Conservation (phyloP, 1,140 invertebrate genomes). For the Trichonephila inaurata region DNA sequence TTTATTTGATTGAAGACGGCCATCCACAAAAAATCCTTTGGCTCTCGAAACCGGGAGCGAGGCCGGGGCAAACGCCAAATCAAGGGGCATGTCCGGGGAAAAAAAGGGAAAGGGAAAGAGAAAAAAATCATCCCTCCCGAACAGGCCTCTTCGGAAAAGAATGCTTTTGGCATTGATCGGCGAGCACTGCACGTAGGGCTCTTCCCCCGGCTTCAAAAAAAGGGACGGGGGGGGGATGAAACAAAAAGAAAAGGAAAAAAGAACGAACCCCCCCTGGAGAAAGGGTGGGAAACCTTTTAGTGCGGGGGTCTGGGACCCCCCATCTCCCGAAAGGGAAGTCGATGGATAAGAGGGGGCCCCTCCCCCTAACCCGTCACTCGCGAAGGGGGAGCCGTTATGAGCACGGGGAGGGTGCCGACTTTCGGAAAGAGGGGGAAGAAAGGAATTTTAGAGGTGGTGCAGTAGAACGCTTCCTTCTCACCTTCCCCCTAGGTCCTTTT, state of each 20-base stretch:
- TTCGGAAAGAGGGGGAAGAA: not conserved
- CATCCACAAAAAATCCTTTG: not conserved
- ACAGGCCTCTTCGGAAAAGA: not conserved
- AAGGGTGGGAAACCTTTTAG: slow-evolving; percentile 45
- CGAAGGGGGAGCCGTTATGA: slow-evolving; percentile 4
- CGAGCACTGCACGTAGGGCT: slow-evolving; percentile 43
- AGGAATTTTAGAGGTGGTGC: slow-evolving; percentile 21
- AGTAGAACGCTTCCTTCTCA: not conserved
- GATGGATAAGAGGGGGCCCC: not conserved
- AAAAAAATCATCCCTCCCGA: not conserved
- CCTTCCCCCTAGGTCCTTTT: not conserved
- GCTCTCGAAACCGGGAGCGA: not conserved
- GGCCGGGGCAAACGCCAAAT: slow-evolving; percentile 16
- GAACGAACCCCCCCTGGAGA: slow-evolving; percentile 35
- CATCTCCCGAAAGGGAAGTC: slow-evolving; percentile 23
- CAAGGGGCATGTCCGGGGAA: not conserved
- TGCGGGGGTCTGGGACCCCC: slow-evolving; percentile 59
- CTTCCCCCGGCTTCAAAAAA: slow-evolving; percentile 44
- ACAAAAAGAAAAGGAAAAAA: not conserved
- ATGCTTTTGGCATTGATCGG: slow-evolving; percentile 47
- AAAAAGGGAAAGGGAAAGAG: not conserved
- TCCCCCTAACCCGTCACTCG: slow-evolving; percentile 8
- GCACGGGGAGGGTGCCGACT: not conserved
- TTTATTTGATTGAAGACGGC: not conserved
- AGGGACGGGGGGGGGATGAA: not conserved